A percentile compares a stretch with the other conserved stretches of the same genome.
phyloP scores from a whole-genome alignment of 2,113 vertebrate genomes.

The Mormoops blainvillei region DNA sequence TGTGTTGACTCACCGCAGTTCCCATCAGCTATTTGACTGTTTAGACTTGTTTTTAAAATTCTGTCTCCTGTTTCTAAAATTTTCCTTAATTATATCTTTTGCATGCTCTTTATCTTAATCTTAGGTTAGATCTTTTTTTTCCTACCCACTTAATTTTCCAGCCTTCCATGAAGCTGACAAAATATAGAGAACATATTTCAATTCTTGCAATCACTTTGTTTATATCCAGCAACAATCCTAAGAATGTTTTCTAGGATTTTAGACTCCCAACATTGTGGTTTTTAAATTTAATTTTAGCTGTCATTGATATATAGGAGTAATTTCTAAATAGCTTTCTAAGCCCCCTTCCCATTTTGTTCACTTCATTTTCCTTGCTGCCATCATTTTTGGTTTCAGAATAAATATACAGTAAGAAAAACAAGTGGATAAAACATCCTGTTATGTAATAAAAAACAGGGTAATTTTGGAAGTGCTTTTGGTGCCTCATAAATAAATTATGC shows the following conservation, averaged over 20 bases:
- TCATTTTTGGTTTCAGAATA: constrained; percentile 55
- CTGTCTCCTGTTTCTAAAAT: constrained; percentile 64
- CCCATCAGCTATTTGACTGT: constrained; percentile 48
- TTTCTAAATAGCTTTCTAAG: constrained; percentile 48
- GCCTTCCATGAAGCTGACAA: constrained; percentile 64
- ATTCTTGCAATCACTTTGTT: constrained; percentile 48
- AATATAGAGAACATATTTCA: constrained; percentile 33
- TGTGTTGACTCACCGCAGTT: constrained; percentile 44
- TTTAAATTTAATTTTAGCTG: constrained; percentile 50
- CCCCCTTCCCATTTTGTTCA: background rate
- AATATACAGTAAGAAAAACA: constrained; percentile 49
- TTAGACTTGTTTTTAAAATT: constrained; percentile 65
- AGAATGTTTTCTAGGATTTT: constrained; percentile 45
- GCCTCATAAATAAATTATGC: background rate
- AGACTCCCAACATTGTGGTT: constrained; percentile 41
- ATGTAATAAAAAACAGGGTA: background rate
- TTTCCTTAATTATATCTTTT: constrained; percentile 72
- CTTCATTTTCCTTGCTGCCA: constrained; percentile 35
- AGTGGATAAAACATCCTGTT: constrained; percentile 24
- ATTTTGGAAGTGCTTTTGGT: constrained; percentile 21
- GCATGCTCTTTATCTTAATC: constrained; percentile 71
- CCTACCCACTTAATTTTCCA: constrained; percentile 59
- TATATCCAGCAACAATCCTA: constrained; percentile 24
- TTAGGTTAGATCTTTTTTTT: constrained; percentile 67
- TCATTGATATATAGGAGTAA: background rate